Evolutionary conservation across 2,888 invertebrate species (phyloP), one percentile per base, ranked within the genome.

Genomic region (Dasypolia templi): DNA sequence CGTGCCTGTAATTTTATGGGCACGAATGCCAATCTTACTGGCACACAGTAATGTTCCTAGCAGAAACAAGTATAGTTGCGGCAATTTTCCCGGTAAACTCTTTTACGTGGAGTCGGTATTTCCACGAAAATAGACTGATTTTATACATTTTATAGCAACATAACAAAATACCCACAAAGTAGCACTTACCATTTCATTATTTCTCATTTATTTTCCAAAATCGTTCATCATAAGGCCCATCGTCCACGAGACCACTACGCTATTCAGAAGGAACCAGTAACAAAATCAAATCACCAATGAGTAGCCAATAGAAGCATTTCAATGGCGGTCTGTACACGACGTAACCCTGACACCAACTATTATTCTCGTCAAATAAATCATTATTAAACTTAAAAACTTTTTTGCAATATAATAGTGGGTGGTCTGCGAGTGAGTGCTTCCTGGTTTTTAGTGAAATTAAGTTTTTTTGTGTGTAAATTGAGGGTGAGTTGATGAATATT

Each of bases 151-250:
- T 11, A 39, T 11, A 46, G 44, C 44, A 72, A 46, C 53, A 1
- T 46, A 61, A 51, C 22, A 56, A 64, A 74, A 56, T 63, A 49
- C 19, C 56, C 17, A n/a, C 17, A 42, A 74, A 64, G 49, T 17
- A 74, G 6, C 32, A 75, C 42, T 65, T 35, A 44, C 26, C 12
- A 35, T 65, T 74, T 56, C 12, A 73, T 75, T 75, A 66, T 75
- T 51, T 51, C 14, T 17, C 35, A 35, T 51, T 29, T 14, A 42
- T 56, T 42, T 53, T 19, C 35, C 3, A 72, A 59, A 53, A 73
- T 59, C 44, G 35, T 75, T 66, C 35, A 66, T 75, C 56, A 29
- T 53, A 53, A 64, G 6, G 35, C 19, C 19, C 19, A 1, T 7
- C n/a, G 19, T 53, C 12, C 35, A 64, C 11, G 63, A n/a, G 5